phyloP scores from a whole-genome alignment of 2,888 invertebrate genomes.

The Acleris literana region DNA sequence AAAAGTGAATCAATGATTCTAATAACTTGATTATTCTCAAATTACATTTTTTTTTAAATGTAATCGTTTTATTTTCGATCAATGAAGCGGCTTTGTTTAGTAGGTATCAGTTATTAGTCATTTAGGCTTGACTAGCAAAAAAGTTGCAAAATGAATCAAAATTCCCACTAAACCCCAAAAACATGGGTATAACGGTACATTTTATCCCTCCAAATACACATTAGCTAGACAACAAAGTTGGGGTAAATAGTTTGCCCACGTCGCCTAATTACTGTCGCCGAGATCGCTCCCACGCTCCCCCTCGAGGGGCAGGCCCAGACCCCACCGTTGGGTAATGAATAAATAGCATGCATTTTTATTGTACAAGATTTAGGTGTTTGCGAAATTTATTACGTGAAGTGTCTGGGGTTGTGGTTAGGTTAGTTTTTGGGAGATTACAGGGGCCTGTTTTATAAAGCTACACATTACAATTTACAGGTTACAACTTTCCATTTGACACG shows the following conservation, averaged over 20 bases:
- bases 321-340: slow-evolving; percentile 41
- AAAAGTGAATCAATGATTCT: too few species aligned
- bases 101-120: too few species aligned
- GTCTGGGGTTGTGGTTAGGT: slow-evolving; percentile 11
- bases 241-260: slow-evolving; percentile 52
- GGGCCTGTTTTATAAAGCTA: too few species aligned
- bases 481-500: too few species aligned
- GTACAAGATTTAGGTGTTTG: slow-evolving; percentile 33
- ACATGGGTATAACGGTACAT: neutral
- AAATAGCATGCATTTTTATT: slow-evolving; percentile 40
- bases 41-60: too few species aligned
- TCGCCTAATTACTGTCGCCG: slow-evolving; percentile 66
- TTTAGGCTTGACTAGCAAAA: too few species aligned
- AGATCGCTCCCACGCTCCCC: slow-evolving; percentile 69
- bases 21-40: too few species aligned
- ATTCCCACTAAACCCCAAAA: neutral
- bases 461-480: too few species aligned
- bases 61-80: too few species aligned
- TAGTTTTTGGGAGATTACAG: too few species aligned
- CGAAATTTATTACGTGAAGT: slow-evolving; percentile 33
- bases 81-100: too few species aligned
- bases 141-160: neutral
- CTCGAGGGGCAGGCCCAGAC: slow-evolving; percentile 31
- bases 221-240: slow-evolving; percentile 41
- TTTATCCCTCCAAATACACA: slow-evolving; percentile 16